phyloP scores from a whole-genome alignment of 2,113 vertebrate species.

The Ivindomyrus marchei region DNA sequence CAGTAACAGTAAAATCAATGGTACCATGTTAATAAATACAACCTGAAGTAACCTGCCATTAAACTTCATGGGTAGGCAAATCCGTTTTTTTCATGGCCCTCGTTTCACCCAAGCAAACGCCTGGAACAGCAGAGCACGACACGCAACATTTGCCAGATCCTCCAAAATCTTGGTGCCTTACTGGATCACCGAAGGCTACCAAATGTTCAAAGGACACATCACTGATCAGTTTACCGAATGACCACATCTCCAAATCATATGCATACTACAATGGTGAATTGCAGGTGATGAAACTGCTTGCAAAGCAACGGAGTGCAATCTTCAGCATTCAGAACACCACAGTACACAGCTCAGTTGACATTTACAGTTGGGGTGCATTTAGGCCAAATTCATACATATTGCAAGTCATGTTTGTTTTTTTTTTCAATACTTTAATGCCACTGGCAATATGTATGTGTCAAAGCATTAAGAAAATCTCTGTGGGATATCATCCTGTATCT shows the following conservation, averaged over 20 bases:
- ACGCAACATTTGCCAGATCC: conserved; percentile 32
- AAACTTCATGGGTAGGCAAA: conserved; percentile 28
- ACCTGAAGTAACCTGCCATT: conserved; percentile 37
- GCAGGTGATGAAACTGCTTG: neutral
- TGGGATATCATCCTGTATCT: neutral
- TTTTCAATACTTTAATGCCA: conserved; percentile 2
- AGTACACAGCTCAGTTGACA: neutral
- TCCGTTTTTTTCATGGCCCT: conserved; percentile 36
- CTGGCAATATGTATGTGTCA: neutral
- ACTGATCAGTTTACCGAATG: neutral
- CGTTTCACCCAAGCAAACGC: conserved; percentile 39
- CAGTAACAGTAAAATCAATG: conserved; percentile 41
- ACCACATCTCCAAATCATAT: neutral
- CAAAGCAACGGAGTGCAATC: neutral
- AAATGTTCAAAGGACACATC: neutral
- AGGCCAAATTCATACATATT: conserved; percentile 14
- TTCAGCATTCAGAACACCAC: neutral
- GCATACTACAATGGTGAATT: neutral
- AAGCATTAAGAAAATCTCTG: neutral
- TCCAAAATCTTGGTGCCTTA: conserved; percentile 16
- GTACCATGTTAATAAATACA: conserved; percentile 15
- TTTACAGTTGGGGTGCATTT: conserved; percentile 4
- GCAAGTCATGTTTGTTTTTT: neutral
- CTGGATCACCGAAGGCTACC: neutral
- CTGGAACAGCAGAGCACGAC: conserved; percentile 29